Evolutionary conservation across 2,888 invertebrate species (phyloP), one percentile per base, ranked within the genome.

Genomic region (Formica aserva): DNA sequence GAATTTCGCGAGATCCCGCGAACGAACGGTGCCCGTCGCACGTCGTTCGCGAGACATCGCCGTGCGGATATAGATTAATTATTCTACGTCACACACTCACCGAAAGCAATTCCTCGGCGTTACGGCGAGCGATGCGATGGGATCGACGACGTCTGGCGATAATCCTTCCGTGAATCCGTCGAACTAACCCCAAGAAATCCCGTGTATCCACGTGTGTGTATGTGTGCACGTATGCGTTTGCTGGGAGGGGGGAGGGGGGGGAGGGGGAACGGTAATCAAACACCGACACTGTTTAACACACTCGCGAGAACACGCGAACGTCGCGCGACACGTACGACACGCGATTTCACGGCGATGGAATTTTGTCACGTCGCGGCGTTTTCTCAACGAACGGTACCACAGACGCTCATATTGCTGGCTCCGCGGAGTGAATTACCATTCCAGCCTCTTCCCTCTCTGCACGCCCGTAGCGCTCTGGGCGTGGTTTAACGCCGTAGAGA

Each of bases 361-460:
- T 91, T 88, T 90, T 81, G 87, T 90, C 90, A 89, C 91, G 89
- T 91, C 90, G 86, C 90, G 48, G 86, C 86, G 87, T 92, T 88
- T 88, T 85, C 89, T 90, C 89, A 89, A 87, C 90, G 91, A 92
- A 92, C 92, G 87, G 86, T 90, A 87, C 72, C 72, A 41, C 89
- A 90, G 90, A 85, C 91, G 87, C 88, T 92, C 90, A 90, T 91
- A 86, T 89, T 90, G 90, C 90, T 91, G 48, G 86, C 90, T 89
- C 88, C 86, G 85, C 88, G 83, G 69, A 89, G 90, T 89, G 90
- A 92, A 92, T 92, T 92, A 88, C 90, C 72, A 72, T 72, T 72
- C 57, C 91, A 91, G 90, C 91, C 52, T 8, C 67, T 91, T 91
- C 92, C 92, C 91, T 90, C 90, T 88, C 89, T 84, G 88, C 18